Evolutionary conservation across 2,113 vertebrate species (phyloP).

Genomic region (Semicossyphus pulcher): DNA sequence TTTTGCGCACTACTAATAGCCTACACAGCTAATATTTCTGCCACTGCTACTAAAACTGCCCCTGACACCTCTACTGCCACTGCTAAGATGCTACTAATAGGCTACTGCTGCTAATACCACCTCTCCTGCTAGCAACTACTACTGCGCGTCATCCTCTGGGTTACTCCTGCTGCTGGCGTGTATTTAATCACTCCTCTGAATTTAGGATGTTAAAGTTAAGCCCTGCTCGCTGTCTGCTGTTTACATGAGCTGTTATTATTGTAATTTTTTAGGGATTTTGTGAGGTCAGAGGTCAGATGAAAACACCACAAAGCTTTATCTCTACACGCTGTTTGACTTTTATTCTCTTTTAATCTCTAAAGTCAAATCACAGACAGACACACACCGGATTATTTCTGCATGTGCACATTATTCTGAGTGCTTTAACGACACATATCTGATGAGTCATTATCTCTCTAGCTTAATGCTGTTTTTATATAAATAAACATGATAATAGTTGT

Average conservation of each 20-base stretch:
- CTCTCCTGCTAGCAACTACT: no score
- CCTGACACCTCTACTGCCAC: no score
- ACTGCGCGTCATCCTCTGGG: no score
- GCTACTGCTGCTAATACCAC: no score
- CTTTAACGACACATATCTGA: not conserved
- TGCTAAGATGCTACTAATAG: no score
- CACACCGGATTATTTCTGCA: not conserved
- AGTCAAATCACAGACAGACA: not conserved
- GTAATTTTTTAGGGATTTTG: not conserved
- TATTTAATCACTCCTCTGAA: no score
- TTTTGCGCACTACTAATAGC: no score
- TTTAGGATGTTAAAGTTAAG: no score
- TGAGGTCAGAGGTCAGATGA: not conserved
- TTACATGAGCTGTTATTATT: not conserved
- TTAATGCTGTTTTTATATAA: not conserved
- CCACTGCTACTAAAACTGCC: no score
- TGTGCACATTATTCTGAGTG: not conserved
- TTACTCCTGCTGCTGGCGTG: no score
- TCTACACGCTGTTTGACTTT: not conserved
- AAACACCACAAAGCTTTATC: not conserved
- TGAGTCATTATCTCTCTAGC: slow-evolving; percentile 14
- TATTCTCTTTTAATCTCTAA: slow-evolving; percentile 10
- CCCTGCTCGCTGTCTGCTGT: not conserved
- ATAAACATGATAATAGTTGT: slow-evolving; percentile 3
- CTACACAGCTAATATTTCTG: no score